phyloP scores from a whole-genome alignment of 2,797 vertebrate genomes.

The Acanthiza pusilla region DNA sequence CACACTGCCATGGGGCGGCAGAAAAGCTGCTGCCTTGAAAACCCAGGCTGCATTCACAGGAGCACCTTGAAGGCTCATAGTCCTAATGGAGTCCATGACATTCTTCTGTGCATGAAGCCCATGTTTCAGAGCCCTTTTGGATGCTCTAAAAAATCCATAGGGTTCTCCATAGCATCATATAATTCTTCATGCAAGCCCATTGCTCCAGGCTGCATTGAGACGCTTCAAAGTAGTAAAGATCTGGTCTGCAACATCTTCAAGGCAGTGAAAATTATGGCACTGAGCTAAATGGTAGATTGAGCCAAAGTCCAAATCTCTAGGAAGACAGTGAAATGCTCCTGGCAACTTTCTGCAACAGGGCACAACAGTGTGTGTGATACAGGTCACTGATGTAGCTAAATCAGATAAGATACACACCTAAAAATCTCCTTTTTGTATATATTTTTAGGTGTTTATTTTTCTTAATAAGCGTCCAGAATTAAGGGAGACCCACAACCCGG shows the following conservation, averaged over 20 bases:
- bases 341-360: background rate
- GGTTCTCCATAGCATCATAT: background rate
- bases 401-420: background rate
- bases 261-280: background rate
- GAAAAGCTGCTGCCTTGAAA: background rate
- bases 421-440: background rate
- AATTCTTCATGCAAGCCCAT: background rate
- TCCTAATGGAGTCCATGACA: background rate
- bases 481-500: background rate
- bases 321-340: background rate
- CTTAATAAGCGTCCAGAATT: background rate
- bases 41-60: background rate
- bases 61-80: background rate
- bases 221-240: background rate
- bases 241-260: background rate
- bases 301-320: background rate
- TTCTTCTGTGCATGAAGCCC: background rate
- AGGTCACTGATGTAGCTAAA: background rate
- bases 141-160: background rate
- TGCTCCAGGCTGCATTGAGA: background rate
- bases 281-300: background rate
- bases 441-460: background rate
- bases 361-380: background rate
- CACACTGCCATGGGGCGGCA: background rate
- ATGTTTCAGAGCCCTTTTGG: background rate